These are phyloP conservation scores for Corydoras maculifer DNA, from an alignment of 2,113 vertebrate genomes.

Conservation along the genomic window DNA sequence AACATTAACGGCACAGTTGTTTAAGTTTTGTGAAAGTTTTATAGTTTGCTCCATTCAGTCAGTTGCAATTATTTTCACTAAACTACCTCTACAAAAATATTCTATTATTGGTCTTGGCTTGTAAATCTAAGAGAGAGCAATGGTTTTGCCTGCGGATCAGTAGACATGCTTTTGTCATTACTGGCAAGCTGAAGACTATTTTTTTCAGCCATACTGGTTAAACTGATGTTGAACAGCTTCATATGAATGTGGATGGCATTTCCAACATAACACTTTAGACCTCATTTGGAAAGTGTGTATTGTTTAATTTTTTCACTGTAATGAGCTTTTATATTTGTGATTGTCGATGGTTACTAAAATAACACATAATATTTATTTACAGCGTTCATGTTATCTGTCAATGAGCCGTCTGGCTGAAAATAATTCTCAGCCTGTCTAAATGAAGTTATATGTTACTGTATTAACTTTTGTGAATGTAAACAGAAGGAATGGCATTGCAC, in stretches of 20 bases:
- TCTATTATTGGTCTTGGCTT: conserved; percentile 39
- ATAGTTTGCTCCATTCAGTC: conserved; percentile 1
- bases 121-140: conserved; percentile 41
- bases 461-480: no score
- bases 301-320: no score
- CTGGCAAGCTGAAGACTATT: conserved; percentile 47
- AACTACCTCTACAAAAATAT: conserved; percentile 33
- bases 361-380: neutral
- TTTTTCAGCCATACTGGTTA: conserved; percentile 32
- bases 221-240: conserved; percentile 19
- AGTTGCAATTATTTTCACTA: conserved; percentile 17
- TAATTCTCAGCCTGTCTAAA: neutral
- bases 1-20: neutral
- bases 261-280: neutral
- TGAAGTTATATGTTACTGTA: conserved; percentile 7
- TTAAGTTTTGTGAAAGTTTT: neutral
- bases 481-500: no score
- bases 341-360: neutral
- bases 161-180: conserved; percentile 56
- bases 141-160: conserved; percentile 41
- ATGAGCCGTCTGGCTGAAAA: neutral
- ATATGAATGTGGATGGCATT: neutral
- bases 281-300: no score
- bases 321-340: no score
- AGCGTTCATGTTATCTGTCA: neutral